A percentile compares a stretch with the other conserved stretches of the same genome.
These are phyloP conservation scores for Didymodactylos carnosus DNA, from an alignment of 2,888 invertebrate genomes.

Conservation along the genomic window DNA sequence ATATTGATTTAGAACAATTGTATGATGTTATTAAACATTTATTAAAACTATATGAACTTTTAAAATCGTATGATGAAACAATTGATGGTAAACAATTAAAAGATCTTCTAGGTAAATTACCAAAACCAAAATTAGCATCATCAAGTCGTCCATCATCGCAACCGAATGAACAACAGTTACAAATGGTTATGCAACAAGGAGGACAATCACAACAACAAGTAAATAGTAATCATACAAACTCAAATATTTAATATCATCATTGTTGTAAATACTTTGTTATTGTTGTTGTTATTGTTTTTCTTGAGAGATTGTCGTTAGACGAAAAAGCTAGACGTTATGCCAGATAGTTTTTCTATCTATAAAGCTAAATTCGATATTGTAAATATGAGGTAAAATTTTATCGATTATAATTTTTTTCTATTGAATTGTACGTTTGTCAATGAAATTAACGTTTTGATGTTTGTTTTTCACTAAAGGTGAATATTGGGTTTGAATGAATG, in stretches of 20 bases:
- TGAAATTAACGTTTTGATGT: too few relatives aligned
- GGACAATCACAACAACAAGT: not conserved
- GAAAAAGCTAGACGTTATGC: too few relatives aligned
- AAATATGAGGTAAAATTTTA: too few relatives aligned
- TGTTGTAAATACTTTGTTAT: not conserved
- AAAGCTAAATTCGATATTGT: too few relatives aligned
- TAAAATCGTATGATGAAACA: not conserved
- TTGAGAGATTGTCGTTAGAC: too few relatives aligned
- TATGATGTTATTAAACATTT: not conserved
- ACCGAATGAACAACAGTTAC: not conserved
- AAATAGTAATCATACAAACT: not conserved
- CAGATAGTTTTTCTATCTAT: too few relatives aligned
- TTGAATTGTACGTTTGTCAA: too few relatives aligned
- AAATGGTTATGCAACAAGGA: not conserved
- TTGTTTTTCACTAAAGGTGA: too few relatives aligned
- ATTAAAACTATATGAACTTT: not conserved
- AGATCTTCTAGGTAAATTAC: slow-evolving; percentile 6
- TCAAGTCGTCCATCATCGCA: not conserved
- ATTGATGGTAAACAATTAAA: slow-evolving; percentile 6
- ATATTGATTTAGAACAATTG: not conserved
- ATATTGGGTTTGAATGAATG: too few relatives aligned
- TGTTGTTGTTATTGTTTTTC: not conserved
- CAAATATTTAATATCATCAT: not conserved
- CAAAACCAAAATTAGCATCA: slow-evolving; percentile 1
- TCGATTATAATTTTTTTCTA: too few relatives aligned